These are phyloP conservation scores for Heliconius congener DNA, from an alignment of 1,140 invertebrate species.

Conservation along the genomic window DNA sequence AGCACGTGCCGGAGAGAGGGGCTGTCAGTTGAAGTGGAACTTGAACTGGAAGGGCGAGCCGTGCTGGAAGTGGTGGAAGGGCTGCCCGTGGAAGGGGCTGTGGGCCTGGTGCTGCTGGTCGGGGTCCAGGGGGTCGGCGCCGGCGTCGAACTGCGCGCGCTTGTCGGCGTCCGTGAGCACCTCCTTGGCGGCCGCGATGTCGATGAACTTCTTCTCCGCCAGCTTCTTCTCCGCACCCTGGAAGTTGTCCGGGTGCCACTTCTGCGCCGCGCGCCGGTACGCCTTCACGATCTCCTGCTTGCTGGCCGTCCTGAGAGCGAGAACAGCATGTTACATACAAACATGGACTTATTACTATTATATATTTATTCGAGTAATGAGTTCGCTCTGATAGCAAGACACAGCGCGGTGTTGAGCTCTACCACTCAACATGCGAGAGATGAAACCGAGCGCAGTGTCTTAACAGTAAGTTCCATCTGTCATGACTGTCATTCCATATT, in stretches of 20 bases:
- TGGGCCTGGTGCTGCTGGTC: slow-evolving; percentile 84
- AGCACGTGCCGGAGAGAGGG: background rate
- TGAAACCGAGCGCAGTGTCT: no score
- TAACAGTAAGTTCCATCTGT: no score
- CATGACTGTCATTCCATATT: no score
- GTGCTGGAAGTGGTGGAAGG: slow-evolving; percentile 93
- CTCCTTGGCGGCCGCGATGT: slow-evolving; percentile 99
- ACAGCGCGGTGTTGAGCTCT: no score
- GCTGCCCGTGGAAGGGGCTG: slow-evolving; percentile 84
- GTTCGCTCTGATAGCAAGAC: no score
- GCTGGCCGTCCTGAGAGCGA: slow-evolving; percentile 85
- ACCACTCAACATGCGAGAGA: no score
- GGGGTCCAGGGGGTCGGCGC: slow-evolving; percentile 98
- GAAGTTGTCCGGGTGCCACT: slow-evolving; percentile 99
- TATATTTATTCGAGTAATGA: no score
- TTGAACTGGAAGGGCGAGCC: slow-evolving; percentile 97
- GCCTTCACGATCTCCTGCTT: slow-evolving; percentile 98
- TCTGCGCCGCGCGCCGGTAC: slow-evolving; percentile 97
- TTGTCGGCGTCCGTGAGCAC: slow-evolving; percentile 94
- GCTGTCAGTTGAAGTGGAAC: slow-evolving; percentile 92
- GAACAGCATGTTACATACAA: slow-evolving; percentile 47
- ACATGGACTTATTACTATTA: no score
- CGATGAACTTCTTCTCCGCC: slow-evolving; percentile 99
- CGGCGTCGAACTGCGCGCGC: slow-evolving; percentile 94
- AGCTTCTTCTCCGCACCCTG: slow-evolving; percentile 95